Evolutionary conservation across 1,140 invertebrate species (phyloP), one percentile per base, ranked within the genome.

Genomic region (Pseudomyrmex gracilis): DNA sequence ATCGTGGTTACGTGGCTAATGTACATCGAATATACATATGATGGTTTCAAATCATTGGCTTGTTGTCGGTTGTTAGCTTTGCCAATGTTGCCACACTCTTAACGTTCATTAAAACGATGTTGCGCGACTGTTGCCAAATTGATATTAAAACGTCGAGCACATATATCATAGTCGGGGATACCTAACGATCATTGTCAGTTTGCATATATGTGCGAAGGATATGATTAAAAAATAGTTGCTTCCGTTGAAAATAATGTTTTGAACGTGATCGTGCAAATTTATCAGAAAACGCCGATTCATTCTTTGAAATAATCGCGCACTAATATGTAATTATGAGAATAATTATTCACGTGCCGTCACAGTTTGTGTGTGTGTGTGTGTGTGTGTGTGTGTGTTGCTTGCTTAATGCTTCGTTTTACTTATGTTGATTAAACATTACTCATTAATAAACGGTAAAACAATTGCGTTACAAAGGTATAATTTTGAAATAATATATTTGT

Each of bases 361-460:
- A 34, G 1, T 34, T 0, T 34, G 5, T 34, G 34, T 7, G 34
- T 34, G 4, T 34, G 24, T 15, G 20, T 20, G 45, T 12, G 53
- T 60, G 34, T 7, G 34, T 34, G 4, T 34, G 24, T 15, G 20
- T 20, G 45, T 12, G 53, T 60, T 71, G 34, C 43, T 15, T 45
- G 66, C 53, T 80, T 70, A 64, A 80, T 71, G 66, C 43, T 34
- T 58, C 66, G 43, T 71, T 80, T 71, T 70, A 70, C 66, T 80
- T 80, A 80, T 80, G 58, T 71, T 22, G 64, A 80, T 80, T 55
- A 71, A 71, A 80, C 76, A 58, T 60, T 78, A 70, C 20, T 70
- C 60, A 80, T 70, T 80, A 71, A 71, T 12, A 45, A 70, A 70
- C 20, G 15, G 58, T 70, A 49, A 58, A 71, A 3, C 76, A 70